These are phyloP conservation scores for Gobius niger DNA, from an alignment of 2,113 vertebrate species.

Conservation along the genomic window DNA sequence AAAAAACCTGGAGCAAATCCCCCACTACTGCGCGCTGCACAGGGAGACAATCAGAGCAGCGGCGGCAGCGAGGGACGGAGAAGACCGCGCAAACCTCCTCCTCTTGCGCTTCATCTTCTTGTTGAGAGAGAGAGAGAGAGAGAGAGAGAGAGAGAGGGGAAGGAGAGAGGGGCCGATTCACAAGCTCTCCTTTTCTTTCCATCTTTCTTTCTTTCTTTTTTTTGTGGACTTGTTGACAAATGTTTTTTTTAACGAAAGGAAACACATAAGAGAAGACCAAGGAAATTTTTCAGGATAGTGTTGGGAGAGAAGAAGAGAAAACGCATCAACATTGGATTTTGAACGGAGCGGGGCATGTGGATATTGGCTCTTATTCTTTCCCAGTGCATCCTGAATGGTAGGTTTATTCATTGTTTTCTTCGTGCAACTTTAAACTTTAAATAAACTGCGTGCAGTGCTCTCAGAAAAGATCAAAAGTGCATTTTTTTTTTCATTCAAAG, in stretches of 20 bases:
- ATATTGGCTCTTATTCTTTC: slow-evolving; percentile 94
- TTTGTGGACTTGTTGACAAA: slow-evolving; percentile 65
- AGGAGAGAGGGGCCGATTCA: slow-evolving; percentile 49
- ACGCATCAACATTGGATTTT: slow-evolving; percentile 81
- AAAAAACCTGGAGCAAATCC: slow-evolving; percentile 64
- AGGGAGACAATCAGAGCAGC: slow-evolving; percentile 75
- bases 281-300: slow-evolving; percentile 45
- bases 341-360: slow-evolving; percentile 93
- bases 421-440: slow-evolving; percentile 48
- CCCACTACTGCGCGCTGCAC: slow-evolving; percentile 52
- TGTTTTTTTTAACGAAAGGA: slow-evolving; percentile 41
- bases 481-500: not conserved
- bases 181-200: slow-evolving; percentile 43
- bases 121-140: slow-evolving; percentile 45
- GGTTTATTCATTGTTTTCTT: slow-evolving; percentile 57
- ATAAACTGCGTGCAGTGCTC: slow-evolving; percentile 10
- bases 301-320: slow-evolving; percentile 72
- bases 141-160: slow-evolving; percentile 34
- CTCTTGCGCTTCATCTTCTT: slow-evolving; percentile 63
- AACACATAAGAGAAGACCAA: slow-evolving; percentile 51
- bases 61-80: slow-evolving; percentile 31
- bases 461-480: not conserved
- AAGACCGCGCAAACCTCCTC: slow-evolving; percentile 65
- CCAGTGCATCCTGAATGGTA: slow-evolving; percentile 97
- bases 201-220: slow-evolving; percentile 32